These are phyloP conservation scores for Drosophila novamexicana DNA, from an alignment of 1,140 invertebrate species.

Conservation along the genomic window DNA sequence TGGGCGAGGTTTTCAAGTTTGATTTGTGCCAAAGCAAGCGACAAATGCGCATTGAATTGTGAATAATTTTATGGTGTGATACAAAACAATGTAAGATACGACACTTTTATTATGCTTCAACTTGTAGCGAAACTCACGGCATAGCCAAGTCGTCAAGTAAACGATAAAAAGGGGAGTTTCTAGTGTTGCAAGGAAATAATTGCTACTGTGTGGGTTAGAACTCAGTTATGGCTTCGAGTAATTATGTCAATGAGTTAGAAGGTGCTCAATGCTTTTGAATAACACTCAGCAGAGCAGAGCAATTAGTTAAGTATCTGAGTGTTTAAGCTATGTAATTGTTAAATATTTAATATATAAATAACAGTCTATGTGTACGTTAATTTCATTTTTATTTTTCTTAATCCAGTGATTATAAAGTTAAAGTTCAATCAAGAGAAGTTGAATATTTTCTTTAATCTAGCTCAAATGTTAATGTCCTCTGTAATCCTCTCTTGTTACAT, in stretches of 20 bases:
- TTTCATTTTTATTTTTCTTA: no score
- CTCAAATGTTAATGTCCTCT: no score
- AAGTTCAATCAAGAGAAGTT: no score
- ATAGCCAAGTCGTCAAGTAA: background rate
- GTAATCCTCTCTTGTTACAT: no score
- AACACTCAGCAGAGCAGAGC: conserved; percentile 4
- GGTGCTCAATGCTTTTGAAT: background rate
- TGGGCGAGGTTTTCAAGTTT: conserved; percentile 77
- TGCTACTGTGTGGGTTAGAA: conserved; percentile 1
- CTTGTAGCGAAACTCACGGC: background rate
- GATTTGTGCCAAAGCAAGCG: conserved; percentile 68
- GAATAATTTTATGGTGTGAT: conserved; percentile 55
- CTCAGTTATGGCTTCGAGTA: background rate
- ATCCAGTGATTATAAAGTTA: no score
- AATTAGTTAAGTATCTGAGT: background rate
- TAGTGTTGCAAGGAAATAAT: conserved; percentile 2
- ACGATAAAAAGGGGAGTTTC: background rate
- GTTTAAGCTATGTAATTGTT: background rate
- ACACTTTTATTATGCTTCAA: conserved; percentile 5
- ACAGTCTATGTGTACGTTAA: no score
- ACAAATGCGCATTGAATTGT: conserved; percentile 73
- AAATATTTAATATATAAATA: background rate
- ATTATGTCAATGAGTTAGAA: background rate
- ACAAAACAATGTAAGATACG: conserved; percentile 12
- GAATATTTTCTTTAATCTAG: no score